Evolutionary conservation across 2,113 vertebrate genomes (phyloP).

Genomic region (Columba livia): DNA sequence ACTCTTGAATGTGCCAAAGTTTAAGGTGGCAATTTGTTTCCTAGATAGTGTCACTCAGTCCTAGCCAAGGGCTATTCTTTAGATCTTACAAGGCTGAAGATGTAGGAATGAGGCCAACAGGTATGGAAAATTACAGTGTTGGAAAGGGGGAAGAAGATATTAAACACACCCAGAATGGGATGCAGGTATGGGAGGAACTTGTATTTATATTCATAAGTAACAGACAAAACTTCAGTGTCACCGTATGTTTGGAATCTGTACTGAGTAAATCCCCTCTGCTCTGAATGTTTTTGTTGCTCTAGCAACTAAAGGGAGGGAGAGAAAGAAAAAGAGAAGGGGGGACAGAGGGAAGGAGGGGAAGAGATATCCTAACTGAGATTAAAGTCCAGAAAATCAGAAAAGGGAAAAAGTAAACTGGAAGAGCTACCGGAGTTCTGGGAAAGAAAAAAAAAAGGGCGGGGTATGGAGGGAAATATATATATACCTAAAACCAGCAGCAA

Average conservation of each 20-base stretch:
- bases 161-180: neutral
- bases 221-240: neutral
- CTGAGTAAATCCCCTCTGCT: neutral
- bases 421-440: neutral
- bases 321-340: neutral
- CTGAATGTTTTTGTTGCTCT: neutral
- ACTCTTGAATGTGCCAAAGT: neutral
- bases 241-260: neutral
- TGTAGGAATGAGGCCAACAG: neutral
- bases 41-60: neutral
- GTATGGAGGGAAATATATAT: neutral
- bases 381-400: slow-evolving; percentile 1
- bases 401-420: neutral
- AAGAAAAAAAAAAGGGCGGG: no score
- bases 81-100: neutral
- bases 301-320: neutral
- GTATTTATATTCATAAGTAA: neutral
- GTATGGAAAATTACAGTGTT: neutral
- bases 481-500: neutral
- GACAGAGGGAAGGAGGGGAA: neutral
- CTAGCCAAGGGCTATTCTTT: neutral
- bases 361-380: neutral
- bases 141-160: neutral
- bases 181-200: neutral
- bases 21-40: neutral